These are phyloP conservation scores for Monodelphis domestica DNA, from an alignment of 2,797 vertebrate genomes.

Conservation along the genomic window DNA sequence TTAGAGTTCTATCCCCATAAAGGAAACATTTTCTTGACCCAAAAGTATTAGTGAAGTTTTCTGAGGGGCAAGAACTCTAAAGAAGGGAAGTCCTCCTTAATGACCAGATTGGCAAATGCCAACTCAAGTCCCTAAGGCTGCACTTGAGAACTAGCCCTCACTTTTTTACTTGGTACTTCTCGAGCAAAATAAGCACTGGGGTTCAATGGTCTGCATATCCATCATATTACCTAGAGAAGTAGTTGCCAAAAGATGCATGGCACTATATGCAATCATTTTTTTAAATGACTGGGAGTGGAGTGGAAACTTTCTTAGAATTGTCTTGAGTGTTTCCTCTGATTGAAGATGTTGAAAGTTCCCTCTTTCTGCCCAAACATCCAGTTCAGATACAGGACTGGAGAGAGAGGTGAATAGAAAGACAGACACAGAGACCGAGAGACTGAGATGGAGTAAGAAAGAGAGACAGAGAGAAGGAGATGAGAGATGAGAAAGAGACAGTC, in stretches of 20 bases:
- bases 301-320: neutral
- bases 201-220: conserved; percentile 1
- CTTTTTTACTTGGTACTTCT: conserved; percentile 24
- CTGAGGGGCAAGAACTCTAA: neutral
- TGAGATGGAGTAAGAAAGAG: no score
- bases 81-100: conserved; percentile 13
- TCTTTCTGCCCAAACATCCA: neutral
- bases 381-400: neutral
- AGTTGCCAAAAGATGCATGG: conserved; percentile 18
- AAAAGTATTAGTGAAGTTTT: conserved; percentile 34
- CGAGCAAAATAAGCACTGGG: neutral
- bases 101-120: conserved; percentile 2
- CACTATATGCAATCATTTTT: conserved; percentile 27
- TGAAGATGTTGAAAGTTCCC: neutral
- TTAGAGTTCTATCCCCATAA: neutral
- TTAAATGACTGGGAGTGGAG: conserved; percentile 44
- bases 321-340: neutral
- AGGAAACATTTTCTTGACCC: neutral
- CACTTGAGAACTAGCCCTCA: conserved; percentile 10
- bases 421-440: no score
- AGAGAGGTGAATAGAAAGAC: no score
- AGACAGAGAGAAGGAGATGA: neutral
- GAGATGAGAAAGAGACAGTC: no score
- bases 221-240: conserved; percentile 43
- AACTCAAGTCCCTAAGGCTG: neutral